Percentiles rank a stretch among this genome's conserved stretches.
Evolutionary conservation across 2,113 vertebrate species (phyloP).

Genomic region (Crypturellus undulatus): DNA sequence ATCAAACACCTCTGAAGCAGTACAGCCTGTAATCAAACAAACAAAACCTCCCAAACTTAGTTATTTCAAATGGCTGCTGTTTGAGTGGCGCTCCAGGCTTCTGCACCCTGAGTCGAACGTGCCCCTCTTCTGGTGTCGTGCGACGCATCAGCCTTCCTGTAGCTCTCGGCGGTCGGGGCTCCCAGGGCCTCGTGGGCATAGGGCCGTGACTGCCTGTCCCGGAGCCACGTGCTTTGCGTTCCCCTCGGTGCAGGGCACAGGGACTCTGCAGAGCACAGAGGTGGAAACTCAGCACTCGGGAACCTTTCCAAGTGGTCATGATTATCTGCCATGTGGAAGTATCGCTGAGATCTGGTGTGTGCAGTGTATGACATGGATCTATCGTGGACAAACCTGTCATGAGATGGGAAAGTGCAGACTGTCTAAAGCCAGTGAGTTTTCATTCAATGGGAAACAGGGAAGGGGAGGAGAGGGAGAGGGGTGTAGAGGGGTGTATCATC

Average conservation of each 20-base stretch:
- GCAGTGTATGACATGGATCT: too few relatives aligned
- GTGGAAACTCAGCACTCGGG: too few relatives aligned
- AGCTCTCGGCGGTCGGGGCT: fast-evolving
- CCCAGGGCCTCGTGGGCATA: too few relatives aligned
- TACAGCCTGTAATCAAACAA: background rate
- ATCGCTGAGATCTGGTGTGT: background rate
- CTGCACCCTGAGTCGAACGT: background rate
- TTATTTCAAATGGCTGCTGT: too few relatives aligned
- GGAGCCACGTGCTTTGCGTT: too few relatives aligned
- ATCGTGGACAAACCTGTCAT: background rate
- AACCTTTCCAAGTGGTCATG: background rate
- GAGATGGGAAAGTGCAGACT: background rate
- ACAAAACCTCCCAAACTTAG: background rate
- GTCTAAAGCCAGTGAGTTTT: background rate
- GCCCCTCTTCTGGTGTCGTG: background rate
- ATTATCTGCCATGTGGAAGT: background rate
- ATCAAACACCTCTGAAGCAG: background rate
- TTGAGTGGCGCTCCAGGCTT: background rate
- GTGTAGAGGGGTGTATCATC: background rate
- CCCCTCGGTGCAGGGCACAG: too few relatives aligned
- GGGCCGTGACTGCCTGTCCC: too few relatives aligned
- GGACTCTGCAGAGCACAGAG: too few relatives aligned
- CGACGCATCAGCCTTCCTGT: background rate
- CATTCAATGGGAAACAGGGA: background rate
- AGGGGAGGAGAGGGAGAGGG: background rate